phyloP scores from a whole-genome alignment of 2,797 vertebrate genomes.

The Sebastes cheni region DNA sequence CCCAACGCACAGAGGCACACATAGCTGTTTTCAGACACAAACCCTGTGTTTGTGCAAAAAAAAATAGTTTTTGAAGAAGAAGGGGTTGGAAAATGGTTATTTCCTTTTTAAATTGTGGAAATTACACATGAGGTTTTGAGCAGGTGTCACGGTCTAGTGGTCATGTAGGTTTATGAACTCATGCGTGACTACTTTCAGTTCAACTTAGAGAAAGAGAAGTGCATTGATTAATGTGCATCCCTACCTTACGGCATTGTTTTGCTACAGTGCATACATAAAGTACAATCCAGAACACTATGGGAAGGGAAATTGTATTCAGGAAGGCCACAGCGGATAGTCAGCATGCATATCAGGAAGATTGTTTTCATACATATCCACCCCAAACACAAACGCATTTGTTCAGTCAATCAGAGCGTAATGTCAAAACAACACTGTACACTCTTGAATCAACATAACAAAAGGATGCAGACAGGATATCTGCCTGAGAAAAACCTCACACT shows the following conservation, averaged over 20 bases:
- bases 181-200: not conserved
- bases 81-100: constrained; percentile 1
- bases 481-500: constrained; percentile 42
- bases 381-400: constrained; percentile 55
- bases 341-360: constrained; percentile 16
- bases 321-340: constrained; percentile 34
- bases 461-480: constrained; percentile 28
- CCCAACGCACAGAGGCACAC: constrained; percentile 42
- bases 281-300: not conserved
- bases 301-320: constrained; percentile 35
- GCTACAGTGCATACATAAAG: not conserved
- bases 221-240: not conserved
- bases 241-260: not conserved
- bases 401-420: constrained; percentile 43
- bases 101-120: constrained; percentile 20
- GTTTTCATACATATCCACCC: constrained; percentile 33
- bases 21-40: constrained; percentile 38
- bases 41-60: not conserved
- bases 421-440: constrained; percentile 52
- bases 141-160: not conserved
- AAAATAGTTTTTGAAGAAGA: not conserved
- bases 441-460: constrained; percentile 48
- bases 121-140: constrained; percentile 14
- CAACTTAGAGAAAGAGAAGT: not conserved
- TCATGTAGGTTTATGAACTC: not conserved